Evolutionary conservation across 2,797 vertebrate species (phyloP), one percentile per base, ranked within the genome.

Genomic region (Clarias laeviceps): DNA sequence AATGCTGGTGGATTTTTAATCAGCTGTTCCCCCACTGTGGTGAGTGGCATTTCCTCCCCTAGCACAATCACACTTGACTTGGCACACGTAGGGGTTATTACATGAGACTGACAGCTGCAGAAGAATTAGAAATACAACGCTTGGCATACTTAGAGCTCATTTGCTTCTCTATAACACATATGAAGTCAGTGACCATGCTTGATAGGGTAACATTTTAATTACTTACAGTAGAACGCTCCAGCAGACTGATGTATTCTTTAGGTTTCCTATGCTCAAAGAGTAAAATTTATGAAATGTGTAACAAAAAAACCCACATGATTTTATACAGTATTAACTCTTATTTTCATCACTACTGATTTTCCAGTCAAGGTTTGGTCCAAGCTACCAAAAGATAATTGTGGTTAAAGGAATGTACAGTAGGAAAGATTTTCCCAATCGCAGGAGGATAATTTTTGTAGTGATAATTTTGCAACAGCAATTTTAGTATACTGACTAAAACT

Each of bases 31-130:
- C 40, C 70, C 70, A 50, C 70, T 73, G 27, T 20, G 50, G 8
- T 20, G 73, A 32, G 50, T 76, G 73, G 7, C 50, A 20, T 17
- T 29, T 56, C 50, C 20, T 56, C 27, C 54, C 57, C 73, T 54
- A 76, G 73, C 50, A 56, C 50, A 76, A 11, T 57, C 27, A 57
- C 73, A 32, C 50, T 32, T 12, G 73, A 76, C 73, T 57, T 76
- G 73, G 27, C 73, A 57, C 27, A 56, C 18, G 15, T 57, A 29
- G 0, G 17, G 73, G 45, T 32, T 76, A 76, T 76, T 76, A 76
- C 57, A 74, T 20, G 22, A 72, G 72, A 56, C 72, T 29, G 27
- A 5, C 73, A 57, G 27, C 73, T 56, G 27, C 27, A 32, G 50
- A 32, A 18, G 27, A 27, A 57, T 76, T 57, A 76, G 18, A 76